Conservation (phyloP, 2,113 vertebrate species). For the Caretta caretta region DNA sequence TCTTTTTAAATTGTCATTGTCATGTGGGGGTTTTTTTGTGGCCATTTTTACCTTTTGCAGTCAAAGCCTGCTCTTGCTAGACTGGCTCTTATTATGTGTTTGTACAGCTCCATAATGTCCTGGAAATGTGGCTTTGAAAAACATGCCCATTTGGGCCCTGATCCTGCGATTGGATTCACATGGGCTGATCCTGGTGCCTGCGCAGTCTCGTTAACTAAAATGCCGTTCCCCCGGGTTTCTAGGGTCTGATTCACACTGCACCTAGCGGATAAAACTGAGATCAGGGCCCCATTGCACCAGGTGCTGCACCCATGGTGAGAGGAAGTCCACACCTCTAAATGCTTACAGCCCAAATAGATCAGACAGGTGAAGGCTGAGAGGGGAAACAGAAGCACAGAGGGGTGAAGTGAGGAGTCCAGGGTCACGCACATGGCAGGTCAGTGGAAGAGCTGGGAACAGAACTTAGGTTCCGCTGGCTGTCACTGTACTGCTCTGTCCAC, state of each 20-base stretch:
- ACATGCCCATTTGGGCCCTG: neutral
- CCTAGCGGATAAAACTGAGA: neutral
- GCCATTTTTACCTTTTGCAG: neutral
- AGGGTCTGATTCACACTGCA: neutral
- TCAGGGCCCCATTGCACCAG: neutral
- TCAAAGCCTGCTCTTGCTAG: no score
- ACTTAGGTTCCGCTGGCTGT: neutral
- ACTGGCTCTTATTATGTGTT: neutral
- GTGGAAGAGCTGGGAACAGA: neutral
- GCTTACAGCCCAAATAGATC: neutral
- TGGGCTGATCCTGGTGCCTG: neutral
- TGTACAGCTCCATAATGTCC: neutral
- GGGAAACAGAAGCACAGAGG: neutral
- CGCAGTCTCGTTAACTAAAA: neutral
- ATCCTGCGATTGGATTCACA: neutral
- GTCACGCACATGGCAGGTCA: neutral
- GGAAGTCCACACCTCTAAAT: neutral
- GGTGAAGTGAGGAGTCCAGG: neutral
- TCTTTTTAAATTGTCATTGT: neutral
- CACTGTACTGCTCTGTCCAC: neutral
- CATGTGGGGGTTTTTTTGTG: neutral
- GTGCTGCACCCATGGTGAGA: neutral
- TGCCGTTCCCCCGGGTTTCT: neutral
- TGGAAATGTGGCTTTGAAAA: neutral
- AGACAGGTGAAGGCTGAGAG: neutral